Conservation (phyloP, 2,888 invertebrate species). For the Cryptus viduatorius region DNA sequence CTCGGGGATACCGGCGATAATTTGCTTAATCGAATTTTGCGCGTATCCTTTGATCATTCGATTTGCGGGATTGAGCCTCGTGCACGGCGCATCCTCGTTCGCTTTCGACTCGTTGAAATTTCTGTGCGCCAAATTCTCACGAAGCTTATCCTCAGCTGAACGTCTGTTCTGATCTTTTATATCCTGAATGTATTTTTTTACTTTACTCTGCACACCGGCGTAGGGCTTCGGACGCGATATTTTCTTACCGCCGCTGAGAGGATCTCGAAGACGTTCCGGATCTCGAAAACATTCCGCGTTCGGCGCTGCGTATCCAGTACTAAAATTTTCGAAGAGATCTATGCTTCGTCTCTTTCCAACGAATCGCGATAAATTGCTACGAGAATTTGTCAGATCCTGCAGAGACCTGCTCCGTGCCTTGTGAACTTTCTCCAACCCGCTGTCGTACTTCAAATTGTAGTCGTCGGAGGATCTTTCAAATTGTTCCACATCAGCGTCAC, state of each 20-base stretch:
- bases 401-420: constrained; percentile 81
- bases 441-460: constrained; percentile 70
- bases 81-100: constrained; percentile 28
- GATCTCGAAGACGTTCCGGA: constrained; percentile 55
- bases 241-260: constrained; percentile 59
- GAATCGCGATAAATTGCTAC: constrained; percentile 61
- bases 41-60: constrained; percentile 77
- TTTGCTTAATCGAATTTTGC: constrained; percentile 76
- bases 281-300: constrained; percentile 57
- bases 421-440: constrained; percentile 67
- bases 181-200: constrained; percentile 79
- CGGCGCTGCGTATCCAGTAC: constrained; percentile 1
- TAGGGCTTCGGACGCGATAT: constrained; percentile 72
- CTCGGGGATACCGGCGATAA: constrained; percentile 62
- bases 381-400: constrained; percentile 78
- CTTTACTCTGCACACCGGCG: constrained; percentile 80
- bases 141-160: constrained; percentile 63
- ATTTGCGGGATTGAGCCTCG: constrained; percentile 64
- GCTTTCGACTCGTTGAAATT: not conserved
- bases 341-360: constrained; percentile 67
- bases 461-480: constrained; percentile 80
- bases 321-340: constrained; percentile 54
- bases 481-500: constrained; percentile 75
- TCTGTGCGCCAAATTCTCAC: constrained; percentile 19
- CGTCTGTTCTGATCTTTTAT: constrained; percentile 71